These are phyloP conservation scores for Cuculus canorus DNA, from an alignment of 2,797 vertebrate genomes.

Conservation along the genomic window DNA sequence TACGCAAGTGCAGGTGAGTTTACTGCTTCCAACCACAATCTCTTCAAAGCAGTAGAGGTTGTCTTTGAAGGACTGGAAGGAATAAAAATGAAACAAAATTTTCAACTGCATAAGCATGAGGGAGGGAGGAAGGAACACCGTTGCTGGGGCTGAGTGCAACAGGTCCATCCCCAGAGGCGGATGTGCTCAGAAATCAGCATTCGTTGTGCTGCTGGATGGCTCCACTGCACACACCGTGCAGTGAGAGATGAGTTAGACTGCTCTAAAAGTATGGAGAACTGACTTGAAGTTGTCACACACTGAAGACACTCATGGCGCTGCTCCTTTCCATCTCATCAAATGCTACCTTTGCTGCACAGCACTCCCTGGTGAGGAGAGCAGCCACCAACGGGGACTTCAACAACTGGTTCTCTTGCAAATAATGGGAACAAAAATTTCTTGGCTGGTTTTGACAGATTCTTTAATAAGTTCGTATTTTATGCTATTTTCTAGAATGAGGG, in stretches of 20 bases:
- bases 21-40: neutral
- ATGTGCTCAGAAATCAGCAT: neutral
- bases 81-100: neutral
- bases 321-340: rapidly evolving
- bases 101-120: neutral
- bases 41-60: rapidly evolving
- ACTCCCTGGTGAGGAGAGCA: neutral
- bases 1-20: rapidly evolving
- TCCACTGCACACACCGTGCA: rapidly evolving
- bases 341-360: neutral
- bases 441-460: neutral
- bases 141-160: rapidly evolving
- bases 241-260: rapidly evolving
- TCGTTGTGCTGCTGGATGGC: rapidly evolving
- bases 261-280: rapidly evolving
- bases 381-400: neutral
- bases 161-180: neutral
- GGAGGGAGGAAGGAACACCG: neutral
- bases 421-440: neutral
- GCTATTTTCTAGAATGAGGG: rapidly evolving
- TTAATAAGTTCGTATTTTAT: neutral
- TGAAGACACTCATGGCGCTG: neutral
- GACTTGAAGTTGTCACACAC: rapidly evolving
- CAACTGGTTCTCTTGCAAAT: neutral
- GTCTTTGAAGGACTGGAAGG: neutral